Base-by-base conservation (phyloP, 1,140 invertebrate genomes). In the Euura lappo region DNA sequence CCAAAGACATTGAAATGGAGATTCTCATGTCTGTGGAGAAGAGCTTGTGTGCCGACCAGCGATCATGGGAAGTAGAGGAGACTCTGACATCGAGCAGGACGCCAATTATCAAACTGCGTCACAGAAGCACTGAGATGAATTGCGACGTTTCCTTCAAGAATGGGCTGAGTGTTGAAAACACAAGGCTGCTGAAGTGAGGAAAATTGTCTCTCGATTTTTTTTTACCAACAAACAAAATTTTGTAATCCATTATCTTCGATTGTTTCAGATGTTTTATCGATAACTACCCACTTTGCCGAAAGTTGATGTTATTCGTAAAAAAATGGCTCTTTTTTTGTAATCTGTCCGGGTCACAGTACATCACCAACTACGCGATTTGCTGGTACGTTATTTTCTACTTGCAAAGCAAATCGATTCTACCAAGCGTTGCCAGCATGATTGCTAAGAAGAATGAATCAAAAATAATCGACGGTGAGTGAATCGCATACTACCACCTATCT, bases 111-210 rank as follows among this genome's bases (percentile, higher is more conserved):
- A 90, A 89, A 81, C 79, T 90, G 65, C 76, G 76, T 68, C 88
- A 91, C 77, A 79, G 74, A n/a, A 72, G 75, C 3, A 87, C 86
- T 4, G 75, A 79, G 6, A 74, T 91, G 3, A 81, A 87, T 45
- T 90, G 89, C 79, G 90, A 92, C 82, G 81, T 92, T 46, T 90
- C 90, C 0, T 91, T 91, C 72, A 81, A 84, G 45, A 89, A 89
- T 83, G 88, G 89, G 4, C 83, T 91, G 11, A 86, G 87, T 74
- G 86, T 89, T 28, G 88, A 90, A 80, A 91, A 91, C 77, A 88
- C 88, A 2, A 85, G 84, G 79, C 83, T 89, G 78, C 76, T 90
- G 51, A 85, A 79, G 86, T 89, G 85, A 74, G 65, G 76, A 60
- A 42, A 51, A 70, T 67, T 3, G 42, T 69, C 71, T 65, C 7